Evolutionary conservation across 2,113 vertebrate species (phyloP).

Genomic region (Vimba vimba): DNA sequence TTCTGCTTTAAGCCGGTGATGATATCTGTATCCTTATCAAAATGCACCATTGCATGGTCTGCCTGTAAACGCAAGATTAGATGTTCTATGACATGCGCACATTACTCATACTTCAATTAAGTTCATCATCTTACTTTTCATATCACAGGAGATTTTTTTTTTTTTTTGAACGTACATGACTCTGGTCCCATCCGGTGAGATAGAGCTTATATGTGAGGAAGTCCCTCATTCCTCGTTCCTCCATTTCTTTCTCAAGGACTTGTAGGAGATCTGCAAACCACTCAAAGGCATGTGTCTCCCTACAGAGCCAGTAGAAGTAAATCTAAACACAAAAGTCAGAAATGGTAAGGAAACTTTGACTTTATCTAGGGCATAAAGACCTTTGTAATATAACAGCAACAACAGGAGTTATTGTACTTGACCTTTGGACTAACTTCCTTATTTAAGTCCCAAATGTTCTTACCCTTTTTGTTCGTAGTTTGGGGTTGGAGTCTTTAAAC

Average conservation of each 20-base stretch:
- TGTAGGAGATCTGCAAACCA: conserved; percentile 91
- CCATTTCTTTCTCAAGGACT: conserved; percentile 89
- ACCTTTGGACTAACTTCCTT: not conserved
- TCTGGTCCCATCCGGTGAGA: conserved; percentile 87
- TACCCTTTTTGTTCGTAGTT: conserved; percentile 86
- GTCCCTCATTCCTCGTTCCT: conserved; percentile 80
- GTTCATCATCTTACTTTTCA: no score
- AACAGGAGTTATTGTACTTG: not conserved
- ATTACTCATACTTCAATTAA: not conserved
- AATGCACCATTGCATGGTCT: conserved; percentile 70
- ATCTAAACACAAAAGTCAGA: conserved; percentile 76
- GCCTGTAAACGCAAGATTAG: not conserved
- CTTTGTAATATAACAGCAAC: not conserved
- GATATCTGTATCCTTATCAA: conserved; percentile 79
- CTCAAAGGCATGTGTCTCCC: conserved; percentile 88
- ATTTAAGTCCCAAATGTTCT: not conserved
- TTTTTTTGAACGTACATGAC: conserved; percentile 73
- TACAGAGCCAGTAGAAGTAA: conserved; percentile 95
- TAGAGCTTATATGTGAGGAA: conserved; percentile 91
- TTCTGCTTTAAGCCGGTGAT: conserved; percentile 91
- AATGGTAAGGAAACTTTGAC: conserved; percentile 26
- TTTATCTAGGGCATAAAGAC: not conserved
- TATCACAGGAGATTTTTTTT: not conserved
- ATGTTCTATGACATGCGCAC: not conserved
- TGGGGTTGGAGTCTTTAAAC: conserved; percentile 82